phyloP scores from a whole-genome alignment of 2,113 vertebrate species.

The Leptodactylus fuscus region DNA sequence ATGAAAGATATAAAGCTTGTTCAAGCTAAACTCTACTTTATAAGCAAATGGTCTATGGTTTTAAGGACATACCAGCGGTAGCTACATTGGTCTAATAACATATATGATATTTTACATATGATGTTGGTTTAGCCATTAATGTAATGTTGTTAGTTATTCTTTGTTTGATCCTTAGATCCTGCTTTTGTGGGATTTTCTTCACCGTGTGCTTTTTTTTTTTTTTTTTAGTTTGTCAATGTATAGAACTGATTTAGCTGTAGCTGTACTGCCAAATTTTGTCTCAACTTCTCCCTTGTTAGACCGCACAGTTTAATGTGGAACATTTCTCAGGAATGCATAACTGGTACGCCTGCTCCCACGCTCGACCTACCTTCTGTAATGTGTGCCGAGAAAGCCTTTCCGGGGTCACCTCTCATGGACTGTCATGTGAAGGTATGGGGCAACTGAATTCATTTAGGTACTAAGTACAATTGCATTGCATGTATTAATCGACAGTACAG shows the following conservation, averaged over 20 bases:
- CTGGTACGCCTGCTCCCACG: conserved; percentile 99
- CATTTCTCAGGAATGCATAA: conserved; percentile 99
- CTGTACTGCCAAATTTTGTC: conserved; percentile 77
- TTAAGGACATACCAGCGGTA: too few species aligned
- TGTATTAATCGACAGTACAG: too few species aligned
- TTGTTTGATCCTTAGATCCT: too few species aligned
- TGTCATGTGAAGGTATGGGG: conserved; percentile 94
- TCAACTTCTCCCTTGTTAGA: conserved; percentile 86
- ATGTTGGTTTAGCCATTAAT: too few species aligned
- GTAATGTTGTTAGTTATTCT: too few species aligned
- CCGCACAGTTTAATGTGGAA: conserved; percentile 99
- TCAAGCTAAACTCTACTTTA: too few species aligned
- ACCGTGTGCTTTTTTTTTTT: conserved; percentile 3
- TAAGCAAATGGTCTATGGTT: too few species aligned
- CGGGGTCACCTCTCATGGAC: conserved; percentile 96
- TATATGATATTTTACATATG: too few species aligned
- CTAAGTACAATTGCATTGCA: too few species aligned
- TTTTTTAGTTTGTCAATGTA: conserved; percentile 41
- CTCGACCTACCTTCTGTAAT: conserved; percentile 97
- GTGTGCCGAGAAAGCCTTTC: conserved; percentile 97
- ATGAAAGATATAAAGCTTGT: too few species aligned
- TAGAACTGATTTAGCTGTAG: conserved; percentile 58
- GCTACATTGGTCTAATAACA: too few species aligned
- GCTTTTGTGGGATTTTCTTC: background rate
- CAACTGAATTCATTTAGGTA: background rate